Conservation (phyloP, 2,113 vertebrate species). For the Sinocyclocheilus maitianheensis region DNA sequence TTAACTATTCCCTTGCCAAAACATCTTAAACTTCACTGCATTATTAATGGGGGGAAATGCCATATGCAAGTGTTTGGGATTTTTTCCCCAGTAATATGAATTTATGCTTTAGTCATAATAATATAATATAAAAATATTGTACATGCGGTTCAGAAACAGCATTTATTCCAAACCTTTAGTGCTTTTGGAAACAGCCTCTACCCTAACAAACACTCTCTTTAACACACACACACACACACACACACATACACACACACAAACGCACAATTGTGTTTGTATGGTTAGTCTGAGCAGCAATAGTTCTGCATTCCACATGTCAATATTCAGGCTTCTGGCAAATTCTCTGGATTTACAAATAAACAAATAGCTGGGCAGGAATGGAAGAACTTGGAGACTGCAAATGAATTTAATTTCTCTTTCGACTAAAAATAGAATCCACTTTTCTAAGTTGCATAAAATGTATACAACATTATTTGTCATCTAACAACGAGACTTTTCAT, state of each 20-base stretch:
- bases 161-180: neutral
- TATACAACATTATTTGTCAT: constrained; percentile 4
- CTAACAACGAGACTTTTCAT: neutral
- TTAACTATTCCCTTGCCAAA: too few relatives aligned
- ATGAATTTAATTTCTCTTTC: constrained; percentile 39
- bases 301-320: constrained; percentile 60
- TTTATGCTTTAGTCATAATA: neutral
- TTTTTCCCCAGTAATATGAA: neutral
- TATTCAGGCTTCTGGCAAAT: constrained; percentile 46
- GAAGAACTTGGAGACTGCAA: constrained; percentile 30
- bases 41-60: neutral
- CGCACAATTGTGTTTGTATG: constrained; percentile 41
- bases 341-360: constrained; percentile 61
- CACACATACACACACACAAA: neutral
- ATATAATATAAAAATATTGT: neutral
- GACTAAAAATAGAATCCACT: constrained; percentile 8
- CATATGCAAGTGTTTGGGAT: neutral
- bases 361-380: constrained; percentile 47
- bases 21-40: neutral
- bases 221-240: too few relatives aligned
- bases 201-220: neutral
- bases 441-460: constrained; percentile 5
- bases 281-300: constrained; percentile 46
- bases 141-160: neutral
- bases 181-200: neutral